Conservation (phyloP, 1,140 invertebrate genomes). For the Homalodisca vitripennis region DNA sequence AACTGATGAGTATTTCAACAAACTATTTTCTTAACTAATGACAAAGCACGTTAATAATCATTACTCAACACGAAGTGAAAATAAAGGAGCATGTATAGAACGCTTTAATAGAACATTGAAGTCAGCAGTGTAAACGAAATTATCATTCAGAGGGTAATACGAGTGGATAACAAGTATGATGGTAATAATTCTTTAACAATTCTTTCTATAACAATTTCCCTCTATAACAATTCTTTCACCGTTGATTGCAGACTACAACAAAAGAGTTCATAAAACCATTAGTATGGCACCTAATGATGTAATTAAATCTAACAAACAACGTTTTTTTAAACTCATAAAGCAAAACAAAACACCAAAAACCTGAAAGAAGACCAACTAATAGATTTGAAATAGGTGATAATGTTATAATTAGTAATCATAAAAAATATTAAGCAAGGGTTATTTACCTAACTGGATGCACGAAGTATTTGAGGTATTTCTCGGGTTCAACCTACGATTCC, state of each 20-base stretch:
- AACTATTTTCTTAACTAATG: no score
- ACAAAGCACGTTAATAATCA: no score
- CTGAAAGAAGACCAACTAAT: no score
- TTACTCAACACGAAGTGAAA: constrained; percentile 46
- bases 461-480: constrained; percentile 35
- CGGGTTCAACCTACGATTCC: constrained; percentile 33
- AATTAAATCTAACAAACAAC: constrained; percentile 40
- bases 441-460: constrained; percentile 33
- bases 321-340: constrained; percentile 29
- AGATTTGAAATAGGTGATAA: constrained; percentile 37
- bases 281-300: constrained; percentile 46
- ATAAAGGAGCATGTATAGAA: constrained; percentile 52
- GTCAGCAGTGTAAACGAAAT: constrained; percentile 48
- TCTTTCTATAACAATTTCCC: no score
- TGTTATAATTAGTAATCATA: constrained; percentile 36
- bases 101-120: constrained; percentile 52
- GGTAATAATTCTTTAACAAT: no score
- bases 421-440: constrained; percentile 38
- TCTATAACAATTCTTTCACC: constrained; percentile 46
- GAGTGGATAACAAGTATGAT: no score
- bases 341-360: constrained; percentile 11
- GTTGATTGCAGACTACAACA: constrained; percentile 49
- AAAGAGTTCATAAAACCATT: constrained; percentile 48
- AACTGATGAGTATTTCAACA: constrained; percentile 44
- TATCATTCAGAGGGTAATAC: constrained; percentile 40